Percentiles rank a stretch among this genome's conserved stretches.
These are phyloP conservation scores for Philonicus albiceps DNA, from an alignment of 2,888 invertebrate genomes.

Conservation along the genomic window DNA sequence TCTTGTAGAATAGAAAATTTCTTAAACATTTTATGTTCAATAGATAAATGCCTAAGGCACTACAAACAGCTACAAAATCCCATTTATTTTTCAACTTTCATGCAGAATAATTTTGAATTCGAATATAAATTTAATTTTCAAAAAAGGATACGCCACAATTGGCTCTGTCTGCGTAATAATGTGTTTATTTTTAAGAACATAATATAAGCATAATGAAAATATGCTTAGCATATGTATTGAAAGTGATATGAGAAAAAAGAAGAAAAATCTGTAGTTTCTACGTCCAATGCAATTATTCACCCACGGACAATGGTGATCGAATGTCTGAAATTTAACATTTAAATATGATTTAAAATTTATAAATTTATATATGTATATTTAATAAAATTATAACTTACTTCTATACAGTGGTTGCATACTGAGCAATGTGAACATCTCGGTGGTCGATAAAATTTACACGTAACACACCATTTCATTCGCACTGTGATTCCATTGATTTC, in stretches of 20 bases:
- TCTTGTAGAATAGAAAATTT: no score
- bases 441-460: constrained; percentile 99
- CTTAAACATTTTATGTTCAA: no score
- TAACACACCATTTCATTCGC: constrained; percentile 99
- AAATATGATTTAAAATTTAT: background rate
- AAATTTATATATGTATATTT: background rate
- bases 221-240: constrained; percentile 98
- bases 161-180: constrained; percentile 81
- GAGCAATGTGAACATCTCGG: constrained; percentile 99
- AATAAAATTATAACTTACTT: constrained; percentile 68
- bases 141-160: constrained; percentile 88
- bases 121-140: constrained; percentile 36
- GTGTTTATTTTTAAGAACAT: constrained; percentile 86
- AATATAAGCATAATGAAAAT: constrained; percentile 91
- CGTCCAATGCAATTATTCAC: constrained; percentile 97
- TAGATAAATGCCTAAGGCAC: no score
- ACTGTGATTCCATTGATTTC: constrained; percentile 99
- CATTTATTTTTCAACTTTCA: background rate
- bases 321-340: constrained; percentile 76
- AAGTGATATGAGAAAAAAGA: constrained; percentile 96
- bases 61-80: no score
- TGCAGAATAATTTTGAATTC: background rate
- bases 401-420: constrained; percentile 98
- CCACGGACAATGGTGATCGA: constrained; percentile 99
- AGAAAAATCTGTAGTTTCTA: constrained; percentile 98